Evolutionary conservation across 2,888 invertebrate species (phyloP).

Genomic region (Diarsia rubi): DNA sequence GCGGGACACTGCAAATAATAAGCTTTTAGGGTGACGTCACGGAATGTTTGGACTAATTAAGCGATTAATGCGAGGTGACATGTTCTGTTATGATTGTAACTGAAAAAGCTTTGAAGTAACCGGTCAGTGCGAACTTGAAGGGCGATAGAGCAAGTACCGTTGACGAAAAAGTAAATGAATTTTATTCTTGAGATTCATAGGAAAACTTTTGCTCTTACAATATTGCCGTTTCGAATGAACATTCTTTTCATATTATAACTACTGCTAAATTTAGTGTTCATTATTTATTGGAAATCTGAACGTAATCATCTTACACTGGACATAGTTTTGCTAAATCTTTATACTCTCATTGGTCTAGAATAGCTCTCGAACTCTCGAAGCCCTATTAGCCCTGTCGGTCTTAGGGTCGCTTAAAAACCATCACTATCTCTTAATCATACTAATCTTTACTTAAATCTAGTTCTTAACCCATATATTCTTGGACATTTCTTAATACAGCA

Average conservation of each 20-base stretch:
- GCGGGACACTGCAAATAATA: slow-evolving; percentile 84
- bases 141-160: background rate
- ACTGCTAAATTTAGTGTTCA: too few relatives aligned
- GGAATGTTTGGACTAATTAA: slow-evolving; percentile 68
- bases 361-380: background rate
- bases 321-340: background rate
- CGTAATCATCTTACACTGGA: background rate
- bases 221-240: background rate
- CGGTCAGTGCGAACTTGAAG: background rate
- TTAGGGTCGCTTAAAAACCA: background rate
- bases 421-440: background rate
- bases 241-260: background rate
- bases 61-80: slow-evolving; percentile 63
- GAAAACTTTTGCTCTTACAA: too few relatives aligned
- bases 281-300: background rate
- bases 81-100: slow-evolving; percentile 41
- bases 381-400: background rate
- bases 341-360: background rate
- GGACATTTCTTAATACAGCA: background rate
- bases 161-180: background rate
- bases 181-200: background rate
- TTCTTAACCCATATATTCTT: background rate
- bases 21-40: slow-evolving; percentile 75
- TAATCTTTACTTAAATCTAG: background rate
- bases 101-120: background rate